Percentiles rank a stretch among this genome's conserved stretches.
Conservation (phyloP, 2,888 invertebrate species). For the Dryobotodes eremita region DNA sequence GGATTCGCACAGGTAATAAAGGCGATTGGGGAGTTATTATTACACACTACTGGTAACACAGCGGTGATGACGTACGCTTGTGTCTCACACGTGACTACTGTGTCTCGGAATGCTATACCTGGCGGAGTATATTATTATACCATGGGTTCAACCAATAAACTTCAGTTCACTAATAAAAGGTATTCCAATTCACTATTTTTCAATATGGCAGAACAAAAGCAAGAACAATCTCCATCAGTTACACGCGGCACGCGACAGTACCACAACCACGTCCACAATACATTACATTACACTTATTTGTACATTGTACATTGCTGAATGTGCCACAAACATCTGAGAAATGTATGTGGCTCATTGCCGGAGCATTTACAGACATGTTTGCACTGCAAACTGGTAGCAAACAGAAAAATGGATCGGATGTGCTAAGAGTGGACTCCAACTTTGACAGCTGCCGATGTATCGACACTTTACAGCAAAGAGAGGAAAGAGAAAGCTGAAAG, state of each 20-base stretch:
- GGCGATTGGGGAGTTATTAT: too few relatives aligned
- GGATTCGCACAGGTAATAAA: too few relatives aligned
- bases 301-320: slow-evolving; percentile 24
- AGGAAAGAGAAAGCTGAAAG: not conserved
- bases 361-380: slow-evolving; percentile 46
- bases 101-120: too few relatives aligned
- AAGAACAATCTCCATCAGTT: slow-evolving; percentile 1
- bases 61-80: too few relatives aligned
- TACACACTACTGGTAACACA: too few relatives aligned
- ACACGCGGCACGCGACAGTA: not conserved
- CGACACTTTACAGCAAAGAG: slow-evolving; percentile 6
- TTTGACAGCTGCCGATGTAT: slow-evolving; percentile 41
- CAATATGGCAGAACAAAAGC: not conserved
- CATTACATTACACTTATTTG: slow-evolving; percentile 40
- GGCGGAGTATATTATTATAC: too few relatives aligned
- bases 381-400: slow-evolving; percentile 21
- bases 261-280: slow-evolving; percentile 31
- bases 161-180: not conserved
- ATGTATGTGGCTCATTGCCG: slow-evolving; percentile 41
- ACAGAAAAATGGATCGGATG: slow-evolving; percentile 55
- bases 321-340: slow-evolving; percentile 14
- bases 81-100: too few relatives aligned
- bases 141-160: not conserved
- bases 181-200: slow-evolving; percentile 15
- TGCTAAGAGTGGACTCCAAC: slow-evolving; percentile 18